phyloP scores from a whole-genome alignment of 1,140 invertebrate genomes.

The Drosophila persimilis region DNA sequence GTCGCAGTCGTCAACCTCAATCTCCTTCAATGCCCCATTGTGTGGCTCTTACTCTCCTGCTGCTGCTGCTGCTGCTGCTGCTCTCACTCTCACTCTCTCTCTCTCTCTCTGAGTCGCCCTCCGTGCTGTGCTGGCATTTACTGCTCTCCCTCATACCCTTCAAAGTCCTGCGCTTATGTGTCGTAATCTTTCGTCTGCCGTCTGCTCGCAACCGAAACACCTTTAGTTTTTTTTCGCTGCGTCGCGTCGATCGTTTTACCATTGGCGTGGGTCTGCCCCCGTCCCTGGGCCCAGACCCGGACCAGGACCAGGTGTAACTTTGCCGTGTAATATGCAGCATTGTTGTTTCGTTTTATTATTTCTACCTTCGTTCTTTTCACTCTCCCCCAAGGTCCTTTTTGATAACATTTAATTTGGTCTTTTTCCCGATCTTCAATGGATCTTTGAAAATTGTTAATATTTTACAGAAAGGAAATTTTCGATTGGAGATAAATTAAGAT shows the following conservation, averaged over 20 bases:
- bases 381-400: constrained; percentile 34
- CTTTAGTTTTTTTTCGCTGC: constrained; percentile 49
- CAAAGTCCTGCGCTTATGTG: constrained; percentile 63
- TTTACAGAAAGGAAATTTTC: constrained; percentile 5
- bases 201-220: constrained; percentile 66
- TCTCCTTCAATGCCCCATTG: constrained; percentile 38
- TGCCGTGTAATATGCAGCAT: constrained; percentile 46
- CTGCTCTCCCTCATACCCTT: constrained; percentile 18
- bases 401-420: constrained; percentile 57
- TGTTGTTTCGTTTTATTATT: constrained; percentile 54
- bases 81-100: background rate
- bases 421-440: constrained; percentile 1
- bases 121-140: constrained; percentile 23
- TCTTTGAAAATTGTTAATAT: constrained; percentile 54
- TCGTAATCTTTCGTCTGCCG: constrained; percentile 66
- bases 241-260: constrained; percentile 16
- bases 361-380: constrained; percentile 11
- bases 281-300: too few relatives aligned
- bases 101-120: background rate
- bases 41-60: constrained; percentile 5
- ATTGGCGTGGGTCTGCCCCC: constrained; percentile 54
- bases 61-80: background rate
- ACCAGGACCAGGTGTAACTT: constrained; percentile 64
- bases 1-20: constrained; percentile 38
- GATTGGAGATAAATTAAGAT: background rate